Base-by-base conservation (phyloP, 2,797 vertebrate species). In the Phyllotis vaccarum region DNA sequence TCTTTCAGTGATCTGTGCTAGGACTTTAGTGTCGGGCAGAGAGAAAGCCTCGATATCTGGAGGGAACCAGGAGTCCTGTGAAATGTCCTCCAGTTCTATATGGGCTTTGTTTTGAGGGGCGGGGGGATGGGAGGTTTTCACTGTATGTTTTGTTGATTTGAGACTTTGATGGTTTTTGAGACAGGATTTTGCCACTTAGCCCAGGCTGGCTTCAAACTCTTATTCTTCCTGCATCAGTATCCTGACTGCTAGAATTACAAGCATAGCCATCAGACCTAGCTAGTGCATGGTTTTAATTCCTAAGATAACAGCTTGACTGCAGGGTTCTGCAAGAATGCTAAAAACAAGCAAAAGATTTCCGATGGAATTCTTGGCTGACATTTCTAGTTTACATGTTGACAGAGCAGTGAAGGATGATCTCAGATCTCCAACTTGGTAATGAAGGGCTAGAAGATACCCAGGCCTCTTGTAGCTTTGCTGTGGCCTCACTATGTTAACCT, bases 251-350 rank as follows among this genome's bases (percentile, higher is more conserved):
- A 52, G 56, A 46, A 34, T 90, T 70, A 43, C 19, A 27, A 64
- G 37, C 52, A n/a, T 72, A n/a, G 8, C 85, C 49, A 29, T 14
- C 21, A 72, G 22, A 49, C 66, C 49, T 12, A 46, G 37, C 24
- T 13, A 75, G 74, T 70, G 68, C 90, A n/a, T 90, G 92, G 75
- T 93, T 94, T 79, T 90, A 86, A 95, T 95, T 97, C 93, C 89
- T 95, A 79, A 96, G 88, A 66, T 93, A 74, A 89, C 27, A 70
- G 49, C 74, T 6, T 70, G 80, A 89, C 58, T 76, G 64, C 90
- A 43, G 91, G 85, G 79, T 89, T 86, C 46, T 43, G 34, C 29
- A 58, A 81, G 40, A 60, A 76, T 29, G 46, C 40, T 40, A 22
- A 82, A 93, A 56, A 46, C n/a, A 40, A 88, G 90, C 85, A 76